Conservation (phyloP, 2,888 invertebrate genomes). For the Ormia ochracea region DNA sequence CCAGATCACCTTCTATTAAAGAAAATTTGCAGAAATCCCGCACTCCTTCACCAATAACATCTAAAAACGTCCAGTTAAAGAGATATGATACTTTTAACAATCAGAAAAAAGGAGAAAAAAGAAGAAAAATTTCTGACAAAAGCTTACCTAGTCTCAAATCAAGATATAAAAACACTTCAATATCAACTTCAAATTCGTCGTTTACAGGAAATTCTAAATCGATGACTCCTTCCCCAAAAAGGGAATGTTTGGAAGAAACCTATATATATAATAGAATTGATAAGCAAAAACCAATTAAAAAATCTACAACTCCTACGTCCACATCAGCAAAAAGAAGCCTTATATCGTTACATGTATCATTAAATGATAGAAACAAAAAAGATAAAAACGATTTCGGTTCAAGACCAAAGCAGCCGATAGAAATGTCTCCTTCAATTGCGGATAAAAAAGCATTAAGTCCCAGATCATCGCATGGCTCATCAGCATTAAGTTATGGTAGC, state of each 20-base stretch:
- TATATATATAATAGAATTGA: neutral
- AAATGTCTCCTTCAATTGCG: neutral
- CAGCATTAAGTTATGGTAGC: slow-evolving; percentile 83
- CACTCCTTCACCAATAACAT: slow-evolving; percentile 41
- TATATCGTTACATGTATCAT: neutral
- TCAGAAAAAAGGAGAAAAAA: neutral
- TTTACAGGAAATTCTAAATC: slow-evolving; percentile 46
- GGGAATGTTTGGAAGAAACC: neutral
- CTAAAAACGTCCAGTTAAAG: slow-evolving; percentile 11
- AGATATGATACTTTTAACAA: slow-evolving; percentile 21
- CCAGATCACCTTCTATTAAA: slow-evolving; percentile 47
- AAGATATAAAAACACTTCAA: slow-evolving; percentile 40
- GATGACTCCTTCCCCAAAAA: slow-evolving; percentile 64
- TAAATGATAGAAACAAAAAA: slow-evolving; percentile 1
- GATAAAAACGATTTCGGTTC: slow-evolving; percentile 5
- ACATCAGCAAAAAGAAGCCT: neutral
- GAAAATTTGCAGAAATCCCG: slow-evolving; percentile 47
- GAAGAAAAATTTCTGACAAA: neutral
- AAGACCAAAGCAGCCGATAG: slow-evolving; percentile 18
- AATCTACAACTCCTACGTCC: slow-evolving; percentile 27
- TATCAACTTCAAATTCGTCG: slow-evolving; percentile 33
- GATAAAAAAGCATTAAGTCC: slow-evolving; percentile 56
- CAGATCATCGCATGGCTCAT: slow-evolving; percentile 74
- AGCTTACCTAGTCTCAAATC: neutral
- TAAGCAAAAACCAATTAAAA: neutral